Conservation (phyloP, 2,888 invertebrate species). For the Drepana falcataria region DNA sequence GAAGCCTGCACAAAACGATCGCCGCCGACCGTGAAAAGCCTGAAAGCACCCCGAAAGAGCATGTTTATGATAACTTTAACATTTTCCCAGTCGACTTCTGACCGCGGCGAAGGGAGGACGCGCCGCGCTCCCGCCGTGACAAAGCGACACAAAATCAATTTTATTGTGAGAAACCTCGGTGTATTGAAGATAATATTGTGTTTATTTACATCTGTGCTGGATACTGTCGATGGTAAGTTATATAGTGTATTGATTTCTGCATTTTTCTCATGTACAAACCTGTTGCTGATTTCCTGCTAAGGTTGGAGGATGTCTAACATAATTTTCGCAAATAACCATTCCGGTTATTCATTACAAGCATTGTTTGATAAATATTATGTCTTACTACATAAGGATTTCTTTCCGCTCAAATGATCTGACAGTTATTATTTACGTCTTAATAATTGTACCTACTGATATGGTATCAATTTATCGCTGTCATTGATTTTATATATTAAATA, state of each 20-base stretch:
- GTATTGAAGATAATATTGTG: conserved; percentile 5
- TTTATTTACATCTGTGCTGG: conserved; percentile 5
- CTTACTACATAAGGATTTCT: too few species aligned
- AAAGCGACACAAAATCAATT: conserved; percentile 10
- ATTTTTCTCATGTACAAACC: background rate
- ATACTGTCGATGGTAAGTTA: conserved; percentile 15
- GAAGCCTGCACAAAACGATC: background rate
- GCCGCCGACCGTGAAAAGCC: conserved; percentile 3
- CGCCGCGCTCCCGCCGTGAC: conserved; percentile 7
- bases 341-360: too few species aligned
- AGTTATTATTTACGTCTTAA: too few species aligned
- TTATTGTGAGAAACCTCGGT: conserved; percentile 18
- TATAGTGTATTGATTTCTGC: conserved; percentile 1
- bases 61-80: background rate
- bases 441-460: too few species aligned
- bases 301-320: too few species aligned
- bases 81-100: conserved; percentile 23
- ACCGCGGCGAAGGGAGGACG: conserved; percentile 15
- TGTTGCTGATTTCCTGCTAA: background rate
- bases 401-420: too few species aligned
- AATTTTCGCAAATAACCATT: too few species aligned
- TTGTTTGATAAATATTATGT: too few species aligned
- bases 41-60: conserved; percentile 8
- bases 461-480: too few species aligned
- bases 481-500: too few species aligned